Base-by-base conservation (phyloP, 1,140 invertebrate species). In the Belonocnema kinseyi region DNA sequence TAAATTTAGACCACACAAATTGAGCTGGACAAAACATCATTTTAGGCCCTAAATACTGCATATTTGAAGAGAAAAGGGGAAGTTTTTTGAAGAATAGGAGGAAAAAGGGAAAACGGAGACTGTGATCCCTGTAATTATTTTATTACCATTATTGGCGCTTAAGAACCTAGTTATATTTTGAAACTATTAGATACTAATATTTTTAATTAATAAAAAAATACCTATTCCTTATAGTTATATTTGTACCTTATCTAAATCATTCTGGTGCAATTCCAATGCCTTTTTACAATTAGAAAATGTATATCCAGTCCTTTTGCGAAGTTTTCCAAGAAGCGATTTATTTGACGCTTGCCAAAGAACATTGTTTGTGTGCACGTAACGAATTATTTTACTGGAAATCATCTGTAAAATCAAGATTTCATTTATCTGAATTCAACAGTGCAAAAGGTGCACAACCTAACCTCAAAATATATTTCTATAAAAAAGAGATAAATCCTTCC, bases 201-300 rank as follows among this genome's bases (percentile, higher is more conserved):
- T 46, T 7, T 10, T 46, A 46, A 46, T 46, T 1, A 46, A 46
- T 46, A 11, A 11, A 5, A 46, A 10, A 11, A 46, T 11, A 46
- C 2, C 12, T 50, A 14, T 33, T 51, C 53, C 56, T 74, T 74
- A 26, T 56, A 50, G 40, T 50, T 14, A 40, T 52, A 50, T n/a
- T 70, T 72, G 83, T 92, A 97, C 96, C 93, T 97, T 94, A 53
- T 92, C 92, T 77, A 97, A 78, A 92, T 99, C 94, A 93, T 98
- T 97, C 77, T 96, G 93, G 91, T 98, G 94, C 88, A 97, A 90
- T 88, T 98, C 95, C 76, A 99, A 91, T 14, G 98, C 98, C 89
- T 98, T 98, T 88, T 98, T 98, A 88, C 98, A 99, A 89, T 98
- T 98, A 16, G 96, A 91, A 90, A 99, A 97, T n/a, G 97, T 95